Evolutionary conservation across 2,888 invertebrate genomes (phyloP).

Genomic region (Synanthedon vespiformis): DNA sequence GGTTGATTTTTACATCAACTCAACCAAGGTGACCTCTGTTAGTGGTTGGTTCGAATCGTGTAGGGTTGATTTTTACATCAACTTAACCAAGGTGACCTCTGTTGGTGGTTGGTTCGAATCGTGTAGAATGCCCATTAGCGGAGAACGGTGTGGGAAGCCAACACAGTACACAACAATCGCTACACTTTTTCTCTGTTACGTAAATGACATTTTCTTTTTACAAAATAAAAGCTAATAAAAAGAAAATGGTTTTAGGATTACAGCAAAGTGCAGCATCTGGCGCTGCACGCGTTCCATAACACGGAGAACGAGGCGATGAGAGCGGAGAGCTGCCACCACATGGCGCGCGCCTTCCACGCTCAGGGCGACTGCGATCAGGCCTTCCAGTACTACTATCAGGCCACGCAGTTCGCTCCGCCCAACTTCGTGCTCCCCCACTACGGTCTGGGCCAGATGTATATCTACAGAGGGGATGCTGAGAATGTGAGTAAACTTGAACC

Average conservation of each 20-base stretch:
- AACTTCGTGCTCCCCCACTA: constrained; percentile 97
- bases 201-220: too few relatives aligned
- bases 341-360: constrained; percentile 96
- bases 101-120: too few relatives aligned
- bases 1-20: too few relatives aligned
- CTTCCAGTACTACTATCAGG: constrained; percentile 98
- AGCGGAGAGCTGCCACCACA: constrained; percentile 97
- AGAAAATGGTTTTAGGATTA: constrained; percentile 75
- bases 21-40: too few relatives aligned
- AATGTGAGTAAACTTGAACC: constrained; percentile 73
- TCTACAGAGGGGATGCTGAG: constrained; percentile 94
- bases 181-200: too few relatives aligned
- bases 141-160: too few relatives aligned
- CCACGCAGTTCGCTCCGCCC: constrained; percentile 96
- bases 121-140: too few relatives aligned
- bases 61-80: too few relatives aligned
- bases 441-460: constrained; percentile 99
- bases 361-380: constrained; percentile 97
- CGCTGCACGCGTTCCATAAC: constrained; percentile 97
- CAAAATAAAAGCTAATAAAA: too few relatives aligned
- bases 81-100: too few relatives aligned
- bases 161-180: too few relatives aligned
- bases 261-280: constrained; percentile 94
- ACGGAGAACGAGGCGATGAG: constrained; percentile 99
- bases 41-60: too few relatives aligned